These are phyloP conservation scores for Eupsittula cactorum DNA, from an alignment of 2,113 vertebrate genomes.

Conservation along the genomic window DNA sequence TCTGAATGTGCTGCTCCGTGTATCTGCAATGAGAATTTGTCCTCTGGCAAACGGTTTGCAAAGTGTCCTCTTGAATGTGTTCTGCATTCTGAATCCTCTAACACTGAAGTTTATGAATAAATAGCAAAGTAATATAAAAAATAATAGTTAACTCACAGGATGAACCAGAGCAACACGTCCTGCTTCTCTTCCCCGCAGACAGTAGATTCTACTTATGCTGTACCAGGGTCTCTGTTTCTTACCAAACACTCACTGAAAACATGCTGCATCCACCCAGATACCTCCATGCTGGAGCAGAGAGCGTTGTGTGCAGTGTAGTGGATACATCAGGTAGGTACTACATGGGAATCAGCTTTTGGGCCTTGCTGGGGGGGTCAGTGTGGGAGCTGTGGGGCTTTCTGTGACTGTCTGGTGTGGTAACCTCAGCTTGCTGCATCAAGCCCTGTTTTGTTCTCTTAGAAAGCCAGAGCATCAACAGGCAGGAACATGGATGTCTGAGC, in stretches of 20 bases:
- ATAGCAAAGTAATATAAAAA: not conserved
- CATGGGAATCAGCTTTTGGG: not conserved
- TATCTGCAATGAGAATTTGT: not conserved
- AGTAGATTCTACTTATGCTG: accelerated
- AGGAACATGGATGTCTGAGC: accelerated
- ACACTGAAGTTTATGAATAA: not conserved
- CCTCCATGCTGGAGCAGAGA: not conserved
- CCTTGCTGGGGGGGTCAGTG: not conserved
- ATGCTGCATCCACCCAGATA: not conserved
- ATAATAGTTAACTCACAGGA: not conserved
- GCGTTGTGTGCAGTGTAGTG: accelerated
- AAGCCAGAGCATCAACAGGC: accelerated
- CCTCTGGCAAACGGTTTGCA: not conserved
- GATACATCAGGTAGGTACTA: not conserved
- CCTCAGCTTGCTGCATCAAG: not conserved
- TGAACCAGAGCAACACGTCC: not conserved
- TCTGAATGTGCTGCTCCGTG: not conserved
- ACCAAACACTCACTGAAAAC: accelerated
- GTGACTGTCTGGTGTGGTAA: accelerated
- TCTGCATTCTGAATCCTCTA: not conserved
- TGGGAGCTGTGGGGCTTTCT: not conserved
- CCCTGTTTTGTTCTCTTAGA: not conserved
- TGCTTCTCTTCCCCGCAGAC: not conserved
- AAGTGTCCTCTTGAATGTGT: not conserved
- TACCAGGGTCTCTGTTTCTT: not conserved